Conservation (phyloP, 2,888 invertebrate species). For the Limenitis camilla region DNA sequence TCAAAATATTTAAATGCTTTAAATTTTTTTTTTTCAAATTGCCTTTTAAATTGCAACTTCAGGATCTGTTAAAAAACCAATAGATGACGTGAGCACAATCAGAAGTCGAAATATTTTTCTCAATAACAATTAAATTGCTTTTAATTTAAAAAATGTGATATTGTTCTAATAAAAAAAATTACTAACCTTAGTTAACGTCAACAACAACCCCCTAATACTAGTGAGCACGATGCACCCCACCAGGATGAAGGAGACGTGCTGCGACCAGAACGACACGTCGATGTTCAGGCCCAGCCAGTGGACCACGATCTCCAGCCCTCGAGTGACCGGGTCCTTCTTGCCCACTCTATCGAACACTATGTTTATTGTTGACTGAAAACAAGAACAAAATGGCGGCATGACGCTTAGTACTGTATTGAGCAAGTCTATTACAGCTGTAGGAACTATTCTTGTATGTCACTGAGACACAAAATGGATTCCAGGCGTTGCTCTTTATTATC, state of each 20-base stretch:
- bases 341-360: conserved; percentile 99
- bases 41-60: too few relatives aligned
- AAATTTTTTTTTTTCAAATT: too few relatives aligned
- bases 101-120: too few relatives aligned
- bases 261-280: conserved; percentile 99
- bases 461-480: neutral
- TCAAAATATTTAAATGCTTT: too few relatives aligned
- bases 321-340: conserved; percentile 97
- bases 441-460: too few relatives aligned
- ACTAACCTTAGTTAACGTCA: conserved; percentile 95
- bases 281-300: conserved; percentile 97
- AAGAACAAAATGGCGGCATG: conserved; percentile 1
- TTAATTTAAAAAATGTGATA: neutral
- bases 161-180: neutral
- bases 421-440: conserved; percentile 73
- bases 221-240: conserved; percentile 99
- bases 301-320: conserved; percentile 96
- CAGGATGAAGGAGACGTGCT: conserved; percentile 97
- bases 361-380: conserved; percentile 93
- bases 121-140: too few relatives aligned
- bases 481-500: too few relatives aligned
- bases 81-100: too few relatives aligned
- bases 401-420: conserved; percentile 98
- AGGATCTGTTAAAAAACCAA: too few relatives aligned
- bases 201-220: conserved; percentile 94